Evolutionary conservation across 2,888 invertebrate genomes (phyloP).

Genomic region (Lathronympha strigana): DNA sequence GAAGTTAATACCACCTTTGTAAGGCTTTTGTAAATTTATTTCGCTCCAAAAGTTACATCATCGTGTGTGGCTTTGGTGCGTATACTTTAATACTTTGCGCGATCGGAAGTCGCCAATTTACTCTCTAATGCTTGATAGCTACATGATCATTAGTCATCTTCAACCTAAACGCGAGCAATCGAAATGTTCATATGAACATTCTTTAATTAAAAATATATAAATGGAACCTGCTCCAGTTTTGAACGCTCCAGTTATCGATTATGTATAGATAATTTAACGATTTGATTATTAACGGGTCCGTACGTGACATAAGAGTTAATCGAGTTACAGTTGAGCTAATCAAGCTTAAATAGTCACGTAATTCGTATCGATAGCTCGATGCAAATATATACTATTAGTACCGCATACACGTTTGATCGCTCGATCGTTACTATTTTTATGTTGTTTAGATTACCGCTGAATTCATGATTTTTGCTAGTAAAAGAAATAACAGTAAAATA

Average conservation of each 20-base stretch:
- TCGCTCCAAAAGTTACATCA: constrained; percentile 38
- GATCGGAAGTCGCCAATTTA: constrained; percentile 57
- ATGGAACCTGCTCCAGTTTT: constrained; percentile 31
- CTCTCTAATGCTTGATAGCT: constrained; percentile 42
- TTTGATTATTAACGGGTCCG: constrained; percentile 32
- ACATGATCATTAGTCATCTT: constrained; percentile 42
- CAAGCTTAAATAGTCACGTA: constrained; percentile 48
- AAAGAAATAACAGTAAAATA: constrained; percentile 19
- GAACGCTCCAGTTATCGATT: constrained; percentile 34
- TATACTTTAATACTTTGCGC: constrained; percentile 49
- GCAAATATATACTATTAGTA: constrained; percentile 43
- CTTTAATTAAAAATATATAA: constrained; percentile 33
- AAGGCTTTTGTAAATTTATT: constrained; percentile 15
- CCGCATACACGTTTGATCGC: constrained; percentile 46
- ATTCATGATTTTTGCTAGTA: constrained; percentile 17
- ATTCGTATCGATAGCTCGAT: constrained; percentile 46
- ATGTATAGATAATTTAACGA: constrained; percentile 24
- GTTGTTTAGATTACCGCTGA: constrained; percentile 31
- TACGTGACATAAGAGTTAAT: constrained; percentile 41
- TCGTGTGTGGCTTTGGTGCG: constrained; percentile 51
- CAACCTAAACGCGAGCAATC: constrained; percentile 16
- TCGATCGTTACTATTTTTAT: constrained; percentile 51
- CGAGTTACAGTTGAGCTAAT: constrained; percentile 40
- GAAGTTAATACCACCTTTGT: constrained; percentile 15
- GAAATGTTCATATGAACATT: constrained; percentile 17